Evolutionary conservation across 1,140 invertebrate genomes (phyloP).

Genomic region (Octopus bimaculoides): DNA sequence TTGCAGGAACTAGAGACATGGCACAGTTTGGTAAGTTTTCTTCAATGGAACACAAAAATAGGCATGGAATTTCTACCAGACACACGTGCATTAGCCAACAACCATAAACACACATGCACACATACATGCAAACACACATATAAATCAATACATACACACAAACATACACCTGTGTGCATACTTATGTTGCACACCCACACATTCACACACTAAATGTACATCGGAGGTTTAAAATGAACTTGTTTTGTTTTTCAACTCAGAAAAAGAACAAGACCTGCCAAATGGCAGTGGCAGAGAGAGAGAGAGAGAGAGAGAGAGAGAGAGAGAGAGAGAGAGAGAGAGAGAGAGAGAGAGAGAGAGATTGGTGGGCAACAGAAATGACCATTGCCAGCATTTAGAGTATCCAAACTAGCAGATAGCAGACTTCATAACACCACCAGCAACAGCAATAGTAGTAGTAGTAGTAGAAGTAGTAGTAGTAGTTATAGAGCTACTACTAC

Average conservation of each 20-base stretch:
- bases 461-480: too few species aligned
- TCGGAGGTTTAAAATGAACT: constrained; percentile 9
- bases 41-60: constrained; percentile 14
- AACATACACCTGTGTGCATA: too few species aligned
- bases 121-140: too few species aligned
- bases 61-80: constrained; percentile 9
- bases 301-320: not conserved
- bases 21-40: constrained; percentile 7
- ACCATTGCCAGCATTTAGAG: too few species aligned
- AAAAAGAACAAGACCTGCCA: not conserved
- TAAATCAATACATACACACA: too few species aligned
- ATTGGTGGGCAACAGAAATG: not conserved
- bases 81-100: constrained; percentile 8
- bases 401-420: too few species aligned
- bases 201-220: constrained; percentile 13
- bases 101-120: not conserved
- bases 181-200: too few species aligned
- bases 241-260: not conserved
- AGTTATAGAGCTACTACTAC: too few species aligned
- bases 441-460: too few species aligned
- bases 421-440: too few species aligned
- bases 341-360: not conserved
- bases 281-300: not conserved
- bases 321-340: not conserved
- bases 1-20: not conserved